Percentiles rank a stretch among this genome's conserved stretches.
Conservation (phyloP, 2,113 vertebrate species). For the Stictonetta naevosa region DNA sequence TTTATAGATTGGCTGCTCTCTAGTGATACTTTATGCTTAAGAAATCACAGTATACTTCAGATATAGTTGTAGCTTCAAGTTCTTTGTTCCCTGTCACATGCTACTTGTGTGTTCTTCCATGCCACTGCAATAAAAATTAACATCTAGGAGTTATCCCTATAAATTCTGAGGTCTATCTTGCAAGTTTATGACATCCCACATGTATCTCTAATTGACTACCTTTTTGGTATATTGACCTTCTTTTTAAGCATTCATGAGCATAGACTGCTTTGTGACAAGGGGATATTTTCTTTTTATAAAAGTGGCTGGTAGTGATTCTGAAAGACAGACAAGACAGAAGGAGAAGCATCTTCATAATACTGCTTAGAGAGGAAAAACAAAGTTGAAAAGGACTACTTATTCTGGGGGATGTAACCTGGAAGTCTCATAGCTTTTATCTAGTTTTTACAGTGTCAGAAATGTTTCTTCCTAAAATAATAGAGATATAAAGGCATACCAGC, state of each 20-base stretch:
- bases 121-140: neutral
- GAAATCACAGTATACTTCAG: neutral
- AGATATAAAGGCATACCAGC: neutral
- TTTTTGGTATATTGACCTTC: neutral
- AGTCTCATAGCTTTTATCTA: neutral
- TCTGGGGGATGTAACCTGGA: neutral
- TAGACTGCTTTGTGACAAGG: neutral
- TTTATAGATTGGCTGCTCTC: neutral
- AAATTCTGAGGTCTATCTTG: neutral
- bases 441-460: neutral
- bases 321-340: neutral
- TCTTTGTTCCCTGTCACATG: neutral
- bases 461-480: neutral
- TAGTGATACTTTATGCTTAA: neutral
- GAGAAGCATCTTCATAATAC: neutral
- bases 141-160: neutral
- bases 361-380: neutral
- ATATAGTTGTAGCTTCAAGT: neutral
- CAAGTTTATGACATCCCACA: neutral
- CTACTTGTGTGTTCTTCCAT: neutral
- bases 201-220: neutral
- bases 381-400: neutral
- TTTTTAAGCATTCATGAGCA: neutral
- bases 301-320: neutral
- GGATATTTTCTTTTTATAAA: neutral